Percentiles rank a stretch among this genome's conserved stretches.
phyloP scores from a whole-genome alignment of 2,113 vertebrate genomes.

The Mugil cephalus region DNA sequence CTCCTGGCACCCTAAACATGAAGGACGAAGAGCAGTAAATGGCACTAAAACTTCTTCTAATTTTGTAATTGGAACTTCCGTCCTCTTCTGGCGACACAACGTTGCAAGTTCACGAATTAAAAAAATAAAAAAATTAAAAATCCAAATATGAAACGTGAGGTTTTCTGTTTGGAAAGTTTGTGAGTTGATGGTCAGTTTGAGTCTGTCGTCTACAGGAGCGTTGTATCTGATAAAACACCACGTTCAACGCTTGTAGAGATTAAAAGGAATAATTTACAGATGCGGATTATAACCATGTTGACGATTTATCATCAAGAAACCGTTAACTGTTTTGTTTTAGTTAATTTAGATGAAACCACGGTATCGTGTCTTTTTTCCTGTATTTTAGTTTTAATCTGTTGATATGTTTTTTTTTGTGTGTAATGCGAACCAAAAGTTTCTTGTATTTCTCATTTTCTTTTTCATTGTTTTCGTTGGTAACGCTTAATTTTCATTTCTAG shows the following conservation, averaged over 20 bases:
- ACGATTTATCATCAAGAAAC: too few species aligned
- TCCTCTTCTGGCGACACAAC: not conserved
- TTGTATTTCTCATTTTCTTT: not conserved
- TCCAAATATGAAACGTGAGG: too few species aligned
- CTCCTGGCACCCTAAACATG: slow-evolving; percentile 90
- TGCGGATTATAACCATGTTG: too few species aligned
- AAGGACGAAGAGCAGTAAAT: slow-evolving; percentile 82
- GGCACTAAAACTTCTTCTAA: slow-evolving; percentile 46
- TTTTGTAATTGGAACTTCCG: slow-evolving; percentile 36
- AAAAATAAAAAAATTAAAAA: too few species aligned
- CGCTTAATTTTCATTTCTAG: not conserved
- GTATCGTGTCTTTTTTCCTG: not conserved
- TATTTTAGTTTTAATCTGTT: not conserved
- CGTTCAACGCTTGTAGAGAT: too few species aligned
- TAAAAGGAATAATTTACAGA: too few species aligned
- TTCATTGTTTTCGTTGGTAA: not conserved
- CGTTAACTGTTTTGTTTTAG: not conserved
- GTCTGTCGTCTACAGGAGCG: too few species aligned
- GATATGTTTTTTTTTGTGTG: not conserved
- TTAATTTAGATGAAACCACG: not conserved
- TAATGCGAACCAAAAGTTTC: too few species aligned
- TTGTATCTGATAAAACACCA: too few species aligned
- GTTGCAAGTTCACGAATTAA: not conserved
- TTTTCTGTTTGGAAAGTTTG: too few species aligned
- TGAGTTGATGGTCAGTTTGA: too few species aligned